Evolutionary conservation across 2,888 invertebrate genomes (phyloP).

Genomic region (Entomobrya proxima): DNA sequence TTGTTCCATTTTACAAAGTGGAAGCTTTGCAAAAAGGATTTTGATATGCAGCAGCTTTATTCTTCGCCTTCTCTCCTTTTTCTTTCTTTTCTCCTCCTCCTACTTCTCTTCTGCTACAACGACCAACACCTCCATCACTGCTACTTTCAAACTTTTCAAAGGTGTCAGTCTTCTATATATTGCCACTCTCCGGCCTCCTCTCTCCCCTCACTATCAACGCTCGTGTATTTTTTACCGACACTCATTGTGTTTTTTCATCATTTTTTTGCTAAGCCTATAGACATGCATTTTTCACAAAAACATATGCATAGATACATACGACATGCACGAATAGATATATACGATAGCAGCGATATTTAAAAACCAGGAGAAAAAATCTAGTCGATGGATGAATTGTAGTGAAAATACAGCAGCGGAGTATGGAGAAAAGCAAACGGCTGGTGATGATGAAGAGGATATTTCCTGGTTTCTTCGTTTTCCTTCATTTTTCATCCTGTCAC

Average conservation of each 20-base stretch:
- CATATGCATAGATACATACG: too few relatives aligned
- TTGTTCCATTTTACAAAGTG: slow-evolving; percentile 37
- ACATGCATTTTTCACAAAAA: neutral
- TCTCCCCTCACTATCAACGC: neutral
- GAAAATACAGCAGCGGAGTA: neutral
- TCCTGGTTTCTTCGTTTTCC: slow-evolving; percentile 65
- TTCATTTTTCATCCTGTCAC: slow-evolving; percentile 68
- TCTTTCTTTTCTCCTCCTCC: neutral
- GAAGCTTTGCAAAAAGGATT: slow-evolving; percentile 43
- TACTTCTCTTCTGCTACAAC: neutral
- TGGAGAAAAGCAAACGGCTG: slow-evolving; percentile 32
- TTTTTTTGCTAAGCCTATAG: neutral
- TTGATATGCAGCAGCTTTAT: slow-evolving; percentile 33
- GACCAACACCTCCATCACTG: neutral
- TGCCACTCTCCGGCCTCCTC: slow-evolving; percentile 11
- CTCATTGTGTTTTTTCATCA: slow-evolving; percentile 3
- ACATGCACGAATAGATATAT: too few relatives aligned
- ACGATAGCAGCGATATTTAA: too few relatives aligned
- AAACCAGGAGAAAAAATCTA: neutral
- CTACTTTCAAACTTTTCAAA: slow-evolving; percentile 12
- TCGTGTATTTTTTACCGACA: too few relatives aligned
- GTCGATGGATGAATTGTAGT: slow-evolving; percentile 28
- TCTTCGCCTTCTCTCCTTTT: neutral
- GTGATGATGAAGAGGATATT: slow-evolving; percentile 67
- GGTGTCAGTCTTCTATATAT: slow-evolving; percentile 23